Evolutionary conservation across 2,888 invertebrate genomes (phyloP).

Genomic region (Drosophila antonietae): DNA sequence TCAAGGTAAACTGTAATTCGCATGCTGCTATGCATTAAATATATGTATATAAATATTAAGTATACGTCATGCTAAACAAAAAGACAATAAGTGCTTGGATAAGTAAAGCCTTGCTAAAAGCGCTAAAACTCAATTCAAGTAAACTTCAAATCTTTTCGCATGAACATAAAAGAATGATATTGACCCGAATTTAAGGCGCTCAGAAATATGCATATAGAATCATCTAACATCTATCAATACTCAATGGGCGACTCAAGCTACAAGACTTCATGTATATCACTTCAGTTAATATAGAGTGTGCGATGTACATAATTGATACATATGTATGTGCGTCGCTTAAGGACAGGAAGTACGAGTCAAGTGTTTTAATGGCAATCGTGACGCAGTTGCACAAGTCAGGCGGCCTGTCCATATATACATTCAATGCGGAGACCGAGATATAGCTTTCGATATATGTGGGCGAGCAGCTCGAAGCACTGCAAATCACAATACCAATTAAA

Average conservation of each 20-base stretch:
- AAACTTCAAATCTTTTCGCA: not conserved
- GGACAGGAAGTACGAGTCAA: slow-evolving; percentile 56
- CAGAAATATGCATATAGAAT: not conserved
- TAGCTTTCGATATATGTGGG: slow-evolving; percentile 52
- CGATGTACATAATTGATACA: slow-evolving; percentile 15
- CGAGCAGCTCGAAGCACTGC: slow-evolving; percentile 40
- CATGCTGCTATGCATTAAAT: slow-evolving; percentile 37
- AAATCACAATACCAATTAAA: slow-evolving; percentile 41
- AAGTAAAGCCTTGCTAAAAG: slow-evolving; percentile 17
- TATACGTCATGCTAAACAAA: not conserved
- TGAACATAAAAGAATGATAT: slow-evolving; percentile 2
- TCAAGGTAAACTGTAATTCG: slow-evolving; percentile 65
- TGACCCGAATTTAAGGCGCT: not conserved
- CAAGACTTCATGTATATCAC: not conserved
- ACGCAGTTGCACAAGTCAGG: slow-evolving; percentile 40
- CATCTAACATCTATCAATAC: not conserved
- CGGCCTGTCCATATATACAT: slow-evolving; percentile 16
- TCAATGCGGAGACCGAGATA: slow-evolving; percentile 2
- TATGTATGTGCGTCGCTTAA: not conserved
- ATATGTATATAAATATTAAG: slow-evolving; percentile 2
- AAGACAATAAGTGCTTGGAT: slow-evolving; percentile 16
- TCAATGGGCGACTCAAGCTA: not conserved
- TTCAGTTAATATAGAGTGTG: not conserved
- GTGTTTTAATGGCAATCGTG: slow-evolving; percentile 52
- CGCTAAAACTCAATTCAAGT: slow-evolving; percentile 4